Percentiles rank a stretch among this genome's conserved stretches.
phyloP scores from a whole-genome alignment of 2,888 invertebrate species.

The Caenorhabditis sinica region DNA sequence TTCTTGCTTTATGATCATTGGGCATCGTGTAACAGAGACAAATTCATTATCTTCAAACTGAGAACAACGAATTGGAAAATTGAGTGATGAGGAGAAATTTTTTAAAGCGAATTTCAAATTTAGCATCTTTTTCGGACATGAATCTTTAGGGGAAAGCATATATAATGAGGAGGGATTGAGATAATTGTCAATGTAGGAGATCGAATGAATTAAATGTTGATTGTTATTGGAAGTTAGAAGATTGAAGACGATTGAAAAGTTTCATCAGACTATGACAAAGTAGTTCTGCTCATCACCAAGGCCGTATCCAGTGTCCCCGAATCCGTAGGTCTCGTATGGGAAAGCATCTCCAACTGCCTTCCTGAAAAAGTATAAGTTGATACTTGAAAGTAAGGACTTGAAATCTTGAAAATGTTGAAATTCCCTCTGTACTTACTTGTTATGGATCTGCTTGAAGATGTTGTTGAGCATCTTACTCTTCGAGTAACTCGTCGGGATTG shows the following conservation, averaged over 20 bases:
- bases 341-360: conserved; percentile 63
- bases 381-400: background rate
- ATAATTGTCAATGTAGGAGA: background rate
- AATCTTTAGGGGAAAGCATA: conserved; percentile 8
- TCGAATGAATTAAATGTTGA: conserved; percentile 9
- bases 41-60: conserved; percentile 57
- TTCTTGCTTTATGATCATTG: conserved; percentile 46
- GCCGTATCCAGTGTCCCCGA: conserved; percentile 59
- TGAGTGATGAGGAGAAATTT: conserved; percentile 17
- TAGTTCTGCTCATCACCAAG: conserved; percentile 66
- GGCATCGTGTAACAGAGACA: conserved; percentile 53
- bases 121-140: background rate
- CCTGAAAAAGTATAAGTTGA: conserved; percentile 34
- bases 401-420: background rate
- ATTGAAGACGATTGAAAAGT: background rate
- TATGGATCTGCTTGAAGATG: conserved; percentile 73
- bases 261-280: conserved; percentile 65
- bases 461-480: conserved; percentile 67
- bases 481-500: conserved; percentile 70
- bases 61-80: conserved; percentile 43
- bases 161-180: conserved; percentile 34
- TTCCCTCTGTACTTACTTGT: conserved; percentile 65
- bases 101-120: background rate
- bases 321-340: conserved; percentile 66
- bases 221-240: background rate